phyloP scores from a whole-genome alignment of 2,888 invertebrate genomes.

The Melieria crassipennis region DNA sequence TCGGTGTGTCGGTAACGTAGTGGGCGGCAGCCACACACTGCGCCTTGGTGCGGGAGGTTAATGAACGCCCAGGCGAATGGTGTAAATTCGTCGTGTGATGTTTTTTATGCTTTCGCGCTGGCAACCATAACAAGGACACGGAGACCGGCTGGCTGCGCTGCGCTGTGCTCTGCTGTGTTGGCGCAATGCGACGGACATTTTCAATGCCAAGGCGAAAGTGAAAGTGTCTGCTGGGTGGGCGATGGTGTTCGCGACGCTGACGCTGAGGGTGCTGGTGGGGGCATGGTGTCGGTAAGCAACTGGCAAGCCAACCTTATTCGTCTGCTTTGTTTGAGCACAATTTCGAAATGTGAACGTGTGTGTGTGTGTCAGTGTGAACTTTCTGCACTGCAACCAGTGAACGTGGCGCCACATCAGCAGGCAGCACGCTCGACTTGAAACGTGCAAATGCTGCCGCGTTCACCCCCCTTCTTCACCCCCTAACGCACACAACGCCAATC shows the following conservation, averaged over 20 bases:
- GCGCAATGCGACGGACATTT: slow-evolving; percentile 31
- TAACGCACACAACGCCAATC: slow-evolving; percentile 3
- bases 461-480: not conserved
- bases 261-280: not conserved
- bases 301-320: not conserved
- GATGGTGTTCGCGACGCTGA: not conserved
- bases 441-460: not conserved
- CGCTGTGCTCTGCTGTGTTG: no score
- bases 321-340: no score
- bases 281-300: not conserved
- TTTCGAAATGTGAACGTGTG: slow-evolving; percentile 6
- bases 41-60: slow-evolving; percentile 23
- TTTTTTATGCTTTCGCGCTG: slow-evolving; percentile 25
- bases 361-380: slow-evolving; percentile 5
- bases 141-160: slow-evolving; percentile 1
- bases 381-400: not conserved
- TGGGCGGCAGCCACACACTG: not conserved
- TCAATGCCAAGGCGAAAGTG: slow-evolving; percentile 42
- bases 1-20: slow-evolving; percentile 6
- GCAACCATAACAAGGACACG: slow-evolving; percentile 39
- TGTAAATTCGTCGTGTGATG: slow-evolving; percentile 31
- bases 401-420: not conserved
- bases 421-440: no score
- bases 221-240: slow-evolving; percentile 38
- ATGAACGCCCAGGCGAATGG: slow-evolving; percentile 29